Conservation (phyloP, 2,888 invertebrate species). For the Ctena decussata region DNA sequence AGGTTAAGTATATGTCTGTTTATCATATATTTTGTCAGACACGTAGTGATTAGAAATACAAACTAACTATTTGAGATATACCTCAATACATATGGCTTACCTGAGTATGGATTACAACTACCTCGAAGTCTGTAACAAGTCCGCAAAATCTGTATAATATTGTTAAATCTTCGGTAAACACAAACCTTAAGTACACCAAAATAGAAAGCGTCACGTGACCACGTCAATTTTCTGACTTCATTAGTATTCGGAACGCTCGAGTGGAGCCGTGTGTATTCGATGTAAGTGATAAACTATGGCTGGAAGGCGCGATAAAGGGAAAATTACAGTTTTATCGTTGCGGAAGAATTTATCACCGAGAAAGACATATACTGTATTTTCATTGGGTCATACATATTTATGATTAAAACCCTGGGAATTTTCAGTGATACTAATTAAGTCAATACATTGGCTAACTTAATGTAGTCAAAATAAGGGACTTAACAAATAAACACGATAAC, state of each 20-base stretch:
- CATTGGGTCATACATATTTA: too few species aligned
- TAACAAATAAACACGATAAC: too few species aligned
- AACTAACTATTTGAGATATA: too few species aligned
- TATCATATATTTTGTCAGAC: too few species aligned
- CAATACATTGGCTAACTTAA: too few species aligned
- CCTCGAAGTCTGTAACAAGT: not conserved
- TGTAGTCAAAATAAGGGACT: too few species aligned
- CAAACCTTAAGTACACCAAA: not conserved
- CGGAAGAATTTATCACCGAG: too few species aligned
- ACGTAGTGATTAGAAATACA: too few species aligned
- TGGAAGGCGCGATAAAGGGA: not conserved
- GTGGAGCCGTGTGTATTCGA: not conserved
- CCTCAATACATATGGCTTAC: not conserved
- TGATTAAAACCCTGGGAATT: too few species aligned
- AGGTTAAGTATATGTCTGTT: slow-evolving; percentile 1
- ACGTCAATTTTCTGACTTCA: slow-evolving; percentile 2
- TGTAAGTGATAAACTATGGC: not conserved
- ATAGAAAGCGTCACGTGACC: not conserved
- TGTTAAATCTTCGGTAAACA: not conserved
- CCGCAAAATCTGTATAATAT: not conserved
- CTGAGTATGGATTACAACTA: not conserved
- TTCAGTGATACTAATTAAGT: too few species aligned
- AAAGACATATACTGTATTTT: too few species aligned
- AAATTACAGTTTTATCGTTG: too few species aligned
- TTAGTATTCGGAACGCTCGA: slow-evolving; percentile 2